phyloP scores from a whole-genome alignment of 1,140 invertebrate genomes.

The Elymnias hypermnestra region DNA sequence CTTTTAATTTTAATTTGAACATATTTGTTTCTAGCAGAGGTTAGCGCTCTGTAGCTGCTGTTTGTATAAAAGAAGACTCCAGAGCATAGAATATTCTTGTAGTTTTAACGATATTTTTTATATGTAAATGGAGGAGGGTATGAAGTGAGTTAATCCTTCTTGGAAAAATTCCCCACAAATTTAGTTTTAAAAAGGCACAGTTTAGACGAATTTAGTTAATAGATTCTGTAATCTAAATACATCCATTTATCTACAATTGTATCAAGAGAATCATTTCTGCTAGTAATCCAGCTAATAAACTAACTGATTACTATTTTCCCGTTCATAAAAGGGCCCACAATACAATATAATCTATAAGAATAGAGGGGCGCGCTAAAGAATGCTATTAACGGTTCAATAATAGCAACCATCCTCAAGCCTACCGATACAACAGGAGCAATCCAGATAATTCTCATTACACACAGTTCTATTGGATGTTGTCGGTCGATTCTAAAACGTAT shows the following conservation, averaged over 20 bases:
- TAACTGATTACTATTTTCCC: conserved; percentile 65
- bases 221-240: too few species aligned
- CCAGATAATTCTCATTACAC: conserved; percentile 72
- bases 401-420: conserved; percentile 45
- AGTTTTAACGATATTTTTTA: too few species aligned
- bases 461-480: conserved; percentile 69
- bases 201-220: too few species aligned
- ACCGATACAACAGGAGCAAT: conserved; percentile 69
- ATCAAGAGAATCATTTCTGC: conserved; percentile 39
- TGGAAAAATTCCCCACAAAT: too few species aligned
- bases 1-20: too few species aligned
- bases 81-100: too few species aligned
- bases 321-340: conserved; percentile 50
- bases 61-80: too few species aligned
- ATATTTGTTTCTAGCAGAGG: too few species aligned
- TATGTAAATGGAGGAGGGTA: too few species aligned
- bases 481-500: conserved; percentile 61
- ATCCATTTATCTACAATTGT: background rate
- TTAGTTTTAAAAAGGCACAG: too few species aligned
- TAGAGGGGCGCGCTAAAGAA: conserved; percentile 56
- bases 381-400: conserved; percentile 63
- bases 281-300: conserved; percentile 64
- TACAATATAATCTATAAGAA: conserved; percentile 62
- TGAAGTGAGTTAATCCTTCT: too few species aligned
- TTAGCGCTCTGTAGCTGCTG: too few species aligned